Evolutionary conservation across 2,113 vertebrate genomes (phyloP), one percentile per base, ranked within the genome.

Genomic region (Malurus elegans): DNA sequence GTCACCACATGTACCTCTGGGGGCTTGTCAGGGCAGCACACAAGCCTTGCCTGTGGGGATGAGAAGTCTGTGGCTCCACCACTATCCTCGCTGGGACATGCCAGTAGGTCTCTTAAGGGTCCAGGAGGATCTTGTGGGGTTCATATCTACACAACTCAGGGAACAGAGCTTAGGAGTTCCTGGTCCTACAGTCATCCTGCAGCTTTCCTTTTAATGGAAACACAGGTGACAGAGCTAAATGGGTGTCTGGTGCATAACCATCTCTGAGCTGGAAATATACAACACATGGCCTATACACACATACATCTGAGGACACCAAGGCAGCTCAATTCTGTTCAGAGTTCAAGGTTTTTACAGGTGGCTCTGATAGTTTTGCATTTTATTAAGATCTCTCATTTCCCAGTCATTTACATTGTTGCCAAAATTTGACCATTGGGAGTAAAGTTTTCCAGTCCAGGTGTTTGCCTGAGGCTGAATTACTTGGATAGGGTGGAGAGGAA

Each of bases 381-480:
- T 65, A 58, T 90, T 88, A 70, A 54, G 45, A 34, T 72, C 89
- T 91, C 51, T 88, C 12, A 61, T 89, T 97, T 85, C 85, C 53
- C 58, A 78, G 34, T 86, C 28, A 85, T 79, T 95, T 92, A 50
- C 5, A 66, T 21, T 69, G 34, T 85, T 95, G 91, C 79, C 82
- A 90, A 62, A 93, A 62, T 79, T 62, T 93, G 88, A 88, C 90
- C 94, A 66, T n/a, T 84, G 91, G 56, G 74, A 87, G 24, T 91
- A 44, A 95, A 85, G 20, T 85, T 97, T 95, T 95, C 93, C 90
- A 82, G 13, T 73, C 93, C 93, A 91, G 85, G 87, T 96, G 95
- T 76, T 91, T 79, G 93, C 95, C 86, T 92, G 36, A 61, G 87
- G 94, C 93, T 69, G 57, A 87, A 53, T 84, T 57, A 65, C 73